Conservation (phyloP, 2,113 vertebrate genomes). For the Chionodraco myersi region DNA sequence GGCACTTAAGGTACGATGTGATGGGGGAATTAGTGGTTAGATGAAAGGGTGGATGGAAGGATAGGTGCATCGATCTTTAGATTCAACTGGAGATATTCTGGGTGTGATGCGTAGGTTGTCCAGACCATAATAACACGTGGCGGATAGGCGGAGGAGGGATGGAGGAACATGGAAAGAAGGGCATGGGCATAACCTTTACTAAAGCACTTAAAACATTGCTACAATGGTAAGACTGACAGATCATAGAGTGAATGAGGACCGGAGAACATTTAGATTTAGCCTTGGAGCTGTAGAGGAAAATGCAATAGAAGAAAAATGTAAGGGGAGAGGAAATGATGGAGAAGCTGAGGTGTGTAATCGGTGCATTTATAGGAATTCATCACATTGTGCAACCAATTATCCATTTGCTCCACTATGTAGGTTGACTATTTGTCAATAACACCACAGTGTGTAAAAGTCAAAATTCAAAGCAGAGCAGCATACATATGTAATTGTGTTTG, state of each 20-base stretch:
- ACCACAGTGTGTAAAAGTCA: background rate
- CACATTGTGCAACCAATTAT: background rate
- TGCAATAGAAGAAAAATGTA: background rate
- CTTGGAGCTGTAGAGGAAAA: background rate
- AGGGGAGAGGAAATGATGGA: background rate
- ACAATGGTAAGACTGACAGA: background rate
- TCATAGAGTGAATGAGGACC: conserved; percentile 4
- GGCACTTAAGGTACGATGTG: conserved; percentile 39
- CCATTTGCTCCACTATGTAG: background rate
- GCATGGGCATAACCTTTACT: conserved; percentile 7
- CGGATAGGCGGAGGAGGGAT: background rate
- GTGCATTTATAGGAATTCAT: conserved; percentile 1
- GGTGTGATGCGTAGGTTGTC: background rate
- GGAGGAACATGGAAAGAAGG: background rate
- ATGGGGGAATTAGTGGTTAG: conserved; percentile 28
- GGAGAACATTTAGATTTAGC: background rate
- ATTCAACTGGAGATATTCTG: conserved; percentile 40
- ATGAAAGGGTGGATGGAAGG: conserved; percentile 31
- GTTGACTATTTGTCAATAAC: background rate
- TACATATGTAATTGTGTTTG: background rate
- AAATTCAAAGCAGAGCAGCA: background rate
- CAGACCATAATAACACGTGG: conserved; percentile 27
- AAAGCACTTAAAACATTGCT: conserved; percentile 26
- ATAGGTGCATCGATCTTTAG: background rate
- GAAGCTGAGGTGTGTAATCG: conserved; percentile 14